Percentiles rank a stretch among this genome's conserved stretches.
phyloP scores from a whole-genome alignment of 2,888 invertebrate species.

The Rhingia rostrata region DNA sequence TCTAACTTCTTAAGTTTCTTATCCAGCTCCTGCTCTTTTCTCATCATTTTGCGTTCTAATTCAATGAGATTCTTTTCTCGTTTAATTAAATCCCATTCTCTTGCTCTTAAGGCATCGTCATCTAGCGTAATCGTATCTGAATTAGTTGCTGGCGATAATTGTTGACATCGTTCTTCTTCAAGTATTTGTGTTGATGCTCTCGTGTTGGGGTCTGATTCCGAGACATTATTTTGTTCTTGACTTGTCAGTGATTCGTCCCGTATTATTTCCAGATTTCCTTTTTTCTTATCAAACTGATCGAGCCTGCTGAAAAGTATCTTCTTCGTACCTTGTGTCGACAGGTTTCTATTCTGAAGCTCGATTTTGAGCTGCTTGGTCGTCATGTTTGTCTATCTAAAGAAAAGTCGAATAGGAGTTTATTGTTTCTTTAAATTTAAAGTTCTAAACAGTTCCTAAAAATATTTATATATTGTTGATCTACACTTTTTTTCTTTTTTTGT shows the following conservation, averaged over 20 bases:
- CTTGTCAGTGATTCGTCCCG: neutral
- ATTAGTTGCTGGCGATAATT: too few species aligned
- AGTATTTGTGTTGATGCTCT: neutral
- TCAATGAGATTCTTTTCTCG: neutral
- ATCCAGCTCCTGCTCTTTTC: constrained; percentile 12
- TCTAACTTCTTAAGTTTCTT: constrained; percentile 1
- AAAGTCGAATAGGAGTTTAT: neutral
- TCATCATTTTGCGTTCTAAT: neutral
- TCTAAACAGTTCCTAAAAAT: neutral
- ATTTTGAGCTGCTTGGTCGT: neutral
- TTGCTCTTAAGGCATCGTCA: constrained; percentile 15
- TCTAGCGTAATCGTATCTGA: neutral
- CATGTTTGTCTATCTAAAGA: neutral
- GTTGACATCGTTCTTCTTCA: neutral
- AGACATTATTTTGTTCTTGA: neutral
- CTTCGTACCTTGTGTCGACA: neutral
- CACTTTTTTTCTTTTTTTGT: too few species aligned
- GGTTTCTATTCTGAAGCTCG: neutral
- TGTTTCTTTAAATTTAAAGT: neutral
- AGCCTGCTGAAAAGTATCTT: neutral
- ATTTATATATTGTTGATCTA: too few species aligned
- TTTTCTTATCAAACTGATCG: neutral
- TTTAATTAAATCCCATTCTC: constrained; percentile 22
- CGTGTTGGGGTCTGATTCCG: neutral
- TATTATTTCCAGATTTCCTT: neutral